Evolutionary conservation across 92 coral and sea anemone genomes (phyloP), one percentile per base, ranked within the genome.

Genomic region (Porites rus): DNA sequence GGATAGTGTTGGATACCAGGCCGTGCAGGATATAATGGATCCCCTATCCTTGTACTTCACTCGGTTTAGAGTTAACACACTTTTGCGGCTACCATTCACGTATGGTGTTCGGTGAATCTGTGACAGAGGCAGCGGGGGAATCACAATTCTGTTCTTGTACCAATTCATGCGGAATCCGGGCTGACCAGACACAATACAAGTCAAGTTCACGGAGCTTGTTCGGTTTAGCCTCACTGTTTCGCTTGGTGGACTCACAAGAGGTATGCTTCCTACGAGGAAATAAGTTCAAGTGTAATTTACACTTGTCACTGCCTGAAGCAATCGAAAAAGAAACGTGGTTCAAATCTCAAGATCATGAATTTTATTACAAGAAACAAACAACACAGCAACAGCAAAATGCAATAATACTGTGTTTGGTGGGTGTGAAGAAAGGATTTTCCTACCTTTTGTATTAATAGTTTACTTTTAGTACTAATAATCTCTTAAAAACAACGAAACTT

Each of bases 31-130:
- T 21, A 93, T 88, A 1, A 90, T 90, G 1, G 98, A 86, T 50
- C 98, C 97, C 83, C 96, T 90, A 88, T 95, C 97, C 56, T 77
- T 87, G 79, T 93, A 93, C 79, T 92, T 88, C 76, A 97, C 96
- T 70, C 84, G 77, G 66, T 81, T 82, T 63, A 97, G 87, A 60
- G 84, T 88, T 88, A 97, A 80, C 64, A 77, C 82, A 59, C 98
- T 95, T 69, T 72, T 73, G 13, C 84, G 82, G 4, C 93, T 87
- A 20, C 95, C 94, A 65, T 92, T 92, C 19, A 68, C 43, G 38
- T 70, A 93, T 22, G 53, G 60, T 25, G 77, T 51, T 10, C 82
- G 76, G 3, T 25, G 75, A 11, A 86, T 74, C 19, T 66, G 86
- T 16, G 90, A 56, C 25, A 62, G 71, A 17, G 92, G 81, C 10